A percentile compares a stretch with the other conserved stretches of the same genome.
Evolutionary conservation across 2,113 vertebrate species (phyloP).

Genomic region (Microcebus ravelobensis): DNA sequence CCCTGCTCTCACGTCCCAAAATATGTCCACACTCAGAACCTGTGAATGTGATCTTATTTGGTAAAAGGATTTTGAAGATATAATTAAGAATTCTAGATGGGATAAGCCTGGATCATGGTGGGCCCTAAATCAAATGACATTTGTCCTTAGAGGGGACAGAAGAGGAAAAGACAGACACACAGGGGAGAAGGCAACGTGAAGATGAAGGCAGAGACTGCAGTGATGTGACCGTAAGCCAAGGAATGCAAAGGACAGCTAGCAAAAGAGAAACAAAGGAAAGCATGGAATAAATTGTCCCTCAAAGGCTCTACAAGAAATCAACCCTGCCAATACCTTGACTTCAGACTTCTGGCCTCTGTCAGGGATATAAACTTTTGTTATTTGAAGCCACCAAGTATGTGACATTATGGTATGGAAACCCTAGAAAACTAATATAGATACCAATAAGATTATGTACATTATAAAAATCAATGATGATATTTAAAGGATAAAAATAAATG

Average conservation of each 20-base stretch:
- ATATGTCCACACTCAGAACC: neutral
- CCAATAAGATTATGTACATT: neutral
- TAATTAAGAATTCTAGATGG: constrained; percentile 12
- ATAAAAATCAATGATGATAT: constrained; percentile 13
- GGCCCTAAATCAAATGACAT: neutral
- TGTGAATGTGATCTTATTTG: neutral
- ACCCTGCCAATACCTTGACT: neutral
- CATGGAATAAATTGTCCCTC: neutral
- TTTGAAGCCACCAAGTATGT: constrained; percentile 7
- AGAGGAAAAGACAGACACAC: neutral
- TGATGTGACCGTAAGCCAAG: neutral
- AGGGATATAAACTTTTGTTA: neutral
- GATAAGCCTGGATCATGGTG: neutral
- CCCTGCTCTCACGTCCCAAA: neutral
- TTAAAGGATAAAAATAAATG: neutral
- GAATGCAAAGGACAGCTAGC: neutral
- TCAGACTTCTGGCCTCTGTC: neutral
- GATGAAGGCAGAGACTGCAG: neutral
- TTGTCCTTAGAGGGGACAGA: neutral
- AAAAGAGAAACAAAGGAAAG: neutral
- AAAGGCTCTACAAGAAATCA: neutral
- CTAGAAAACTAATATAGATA: neutral
- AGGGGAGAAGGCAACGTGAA: neutral
- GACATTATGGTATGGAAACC: neutral
- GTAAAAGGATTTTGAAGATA: neutral